Conservation (phyloP, 2,888 invertebrate species). For the Bugulina stolonifera region DNA sequence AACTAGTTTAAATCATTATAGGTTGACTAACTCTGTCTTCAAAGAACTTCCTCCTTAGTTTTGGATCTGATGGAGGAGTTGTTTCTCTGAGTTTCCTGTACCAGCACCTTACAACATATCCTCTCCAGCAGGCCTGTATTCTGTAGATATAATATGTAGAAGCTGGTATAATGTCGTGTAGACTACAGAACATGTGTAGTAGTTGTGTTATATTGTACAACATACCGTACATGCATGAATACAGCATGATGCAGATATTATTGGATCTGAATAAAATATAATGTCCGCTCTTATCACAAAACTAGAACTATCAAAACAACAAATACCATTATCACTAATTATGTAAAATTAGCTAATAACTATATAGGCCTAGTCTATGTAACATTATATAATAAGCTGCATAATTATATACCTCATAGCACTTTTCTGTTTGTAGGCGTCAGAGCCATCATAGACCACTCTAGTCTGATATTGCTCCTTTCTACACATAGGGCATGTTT, state of each 20-base stretch:
- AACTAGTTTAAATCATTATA: no score
- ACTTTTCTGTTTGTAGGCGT: slow-evolving; percentile 40
- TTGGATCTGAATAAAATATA: no score
- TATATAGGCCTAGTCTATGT: no score
- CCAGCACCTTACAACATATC: slow-evolving; percentile 49
- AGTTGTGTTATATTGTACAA: no score
- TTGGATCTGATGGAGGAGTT: slow-evolving; percentile 50
- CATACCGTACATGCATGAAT: no score
- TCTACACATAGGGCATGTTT: slow-evolving; percentile 53
- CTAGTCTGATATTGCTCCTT: slow-evolving; percentile 50
- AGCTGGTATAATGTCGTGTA: not conserved
- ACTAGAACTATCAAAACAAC: no score
- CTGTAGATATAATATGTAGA: slow-evolving; percentile 32
- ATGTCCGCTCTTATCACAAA: no score
- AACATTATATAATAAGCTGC: no score
- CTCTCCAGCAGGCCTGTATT: slow-evolving; percentile 51
- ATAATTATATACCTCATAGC: slow-evolving; percentile 44
- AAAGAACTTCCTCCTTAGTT: slow-evolving; percentile 46
- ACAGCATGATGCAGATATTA: no score
- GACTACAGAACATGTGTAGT: not conserved
- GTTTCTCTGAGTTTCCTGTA: slow-evolving; percentile 46
- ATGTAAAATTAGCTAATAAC: no score
- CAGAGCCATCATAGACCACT: slow-evolving; percentile 50
- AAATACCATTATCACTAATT: no score
- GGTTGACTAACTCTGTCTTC: slow-evolving; percentile 47